Conservation (phyloP, 2,888 invertebrate genomes). For the Notodonta dromedarius region DNA sequence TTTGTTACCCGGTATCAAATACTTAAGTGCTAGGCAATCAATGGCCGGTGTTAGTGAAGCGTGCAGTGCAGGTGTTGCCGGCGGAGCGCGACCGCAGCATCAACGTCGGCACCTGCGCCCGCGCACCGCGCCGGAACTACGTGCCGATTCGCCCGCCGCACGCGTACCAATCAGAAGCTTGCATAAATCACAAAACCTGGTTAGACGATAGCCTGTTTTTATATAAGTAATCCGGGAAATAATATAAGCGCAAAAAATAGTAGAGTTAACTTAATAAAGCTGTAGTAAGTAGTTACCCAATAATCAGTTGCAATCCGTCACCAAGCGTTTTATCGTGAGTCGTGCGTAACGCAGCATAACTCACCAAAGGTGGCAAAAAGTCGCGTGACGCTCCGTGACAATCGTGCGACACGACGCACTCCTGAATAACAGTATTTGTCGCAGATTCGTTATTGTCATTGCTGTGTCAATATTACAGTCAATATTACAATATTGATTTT, state of each 20-base stretch:
- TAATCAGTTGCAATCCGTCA: conserved; percentile 29
- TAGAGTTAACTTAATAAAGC: conserved; percentile 11
- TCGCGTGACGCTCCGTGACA: conserved; percentile 59
- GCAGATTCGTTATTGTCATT: conserved; percentile 58
- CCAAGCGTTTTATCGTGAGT: conserved; percentile 54
- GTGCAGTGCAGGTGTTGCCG: conserved; percentile 57
- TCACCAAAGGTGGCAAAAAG: conserved; percentile 79
- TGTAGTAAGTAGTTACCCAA: conserved; percentile 6
- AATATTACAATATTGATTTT: too few relatives aligned
- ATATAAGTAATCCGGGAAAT: neutral
- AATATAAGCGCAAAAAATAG: neutral
- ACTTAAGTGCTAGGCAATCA: conserved; percentile 34
- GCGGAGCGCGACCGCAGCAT: conserved; percentile 66
- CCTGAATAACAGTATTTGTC: conserved; percentile 42
- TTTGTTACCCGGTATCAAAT: conserved; percentile 27
- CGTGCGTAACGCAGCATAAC: conserved; percentile 69
- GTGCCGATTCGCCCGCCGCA: conserved; percentile 68
- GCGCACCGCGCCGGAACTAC: conserved; percentile 64
- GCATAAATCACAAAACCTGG: neutral
- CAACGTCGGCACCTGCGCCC: conserved; percentile 57
- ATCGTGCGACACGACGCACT: conserved; percentile 64
- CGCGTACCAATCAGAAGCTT: conserved; percentile 24
- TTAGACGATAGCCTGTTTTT: neutral
- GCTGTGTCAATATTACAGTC: conserved; percentile 33
- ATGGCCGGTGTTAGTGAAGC: conserved; percentile 44